A percentile compares a stretch with the other conserved stretches of the same genome.
phyloP scores from a whole-genome alignment of 2,888 invertebrate genomes.

The Agrochola lychnidis region DNA sequence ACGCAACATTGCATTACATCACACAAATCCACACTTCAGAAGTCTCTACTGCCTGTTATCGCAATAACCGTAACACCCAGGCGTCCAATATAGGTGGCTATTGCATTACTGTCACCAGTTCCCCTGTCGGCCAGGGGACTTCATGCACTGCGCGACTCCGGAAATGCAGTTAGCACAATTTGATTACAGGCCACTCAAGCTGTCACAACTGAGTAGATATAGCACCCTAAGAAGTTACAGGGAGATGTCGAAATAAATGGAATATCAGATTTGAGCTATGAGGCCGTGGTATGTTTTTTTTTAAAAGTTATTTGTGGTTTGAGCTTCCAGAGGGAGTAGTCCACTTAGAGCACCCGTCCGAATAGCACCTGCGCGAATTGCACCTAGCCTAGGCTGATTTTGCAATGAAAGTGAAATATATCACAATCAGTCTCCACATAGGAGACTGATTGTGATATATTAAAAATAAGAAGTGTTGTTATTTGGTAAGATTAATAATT shows the following conservation, averaged over 20 bases:
- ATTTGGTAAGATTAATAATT: no score
- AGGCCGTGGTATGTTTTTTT: no score
- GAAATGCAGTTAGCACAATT: slow-evolving; percentile 60
- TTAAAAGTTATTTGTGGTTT: no score
- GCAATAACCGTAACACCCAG: not conserved
- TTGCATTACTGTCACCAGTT: not conserved
- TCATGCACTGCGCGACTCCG: slow-evolving; percentile 20
- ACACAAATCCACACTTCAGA: not conserved
- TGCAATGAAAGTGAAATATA: no score
- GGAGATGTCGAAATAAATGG: not conserved
- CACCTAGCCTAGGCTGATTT: no score
- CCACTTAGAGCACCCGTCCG: no score
- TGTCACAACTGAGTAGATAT: slow-evolving; percentile 47
- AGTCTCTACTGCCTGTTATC: not conserved
- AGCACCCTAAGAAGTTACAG: slow-evolving; percentile 21
- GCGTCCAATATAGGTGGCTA: not conserved
- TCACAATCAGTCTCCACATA: no score
- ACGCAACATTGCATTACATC: not conserved
- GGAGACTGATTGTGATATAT: no score
- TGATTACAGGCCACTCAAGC: slow-evolving; percentile 48
- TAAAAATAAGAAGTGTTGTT: no score
- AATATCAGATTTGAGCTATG: not conserved
- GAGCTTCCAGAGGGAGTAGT: no score
- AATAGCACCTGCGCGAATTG: no score
- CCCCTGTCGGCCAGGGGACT: slow-evolving; percentile 13